A percentile compares a stretch with the other conserved stretches of the same genome.
phyloP scores from a whole-genome alignment of 2,797 vertebrate genomes.

The Synanceia verrucosa region DNA sequence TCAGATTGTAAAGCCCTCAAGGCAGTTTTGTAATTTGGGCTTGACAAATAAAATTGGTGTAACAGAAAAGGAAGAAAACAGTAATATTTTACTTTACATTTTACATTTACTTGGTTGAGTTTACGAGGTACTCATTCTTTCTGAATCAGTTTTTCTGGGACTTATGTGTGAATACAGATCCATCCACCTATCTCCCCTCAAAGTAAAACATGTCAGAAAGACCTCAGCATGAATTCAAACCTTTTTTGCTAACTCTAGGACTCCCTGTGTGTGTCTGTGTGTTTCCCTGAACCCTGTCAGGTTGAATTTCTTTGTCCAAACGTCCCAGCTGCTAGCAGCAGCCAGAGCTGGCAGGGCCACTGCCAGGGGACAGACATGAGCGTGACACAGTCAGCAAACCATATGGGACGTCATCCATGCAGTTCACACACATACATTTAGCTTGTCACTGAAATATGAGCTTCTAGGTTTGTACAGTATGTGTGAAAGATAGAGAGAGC shows the following conservation, averaged over 20 bases:
- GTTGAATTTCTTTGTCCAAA: conserved; percentile 50
- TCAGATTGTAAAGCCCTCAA: too few relatives aligned
- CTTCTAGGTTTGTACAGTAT: too few relatives aligned
- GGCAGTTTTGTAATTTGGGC: too few relatives aligned
- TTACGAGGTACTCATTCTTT: too few relatives aligned
- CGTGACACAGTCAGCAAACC: conserved; percentile 49
- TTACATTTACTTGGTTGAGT: too few relatives aligned
- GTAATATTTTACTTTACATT: too few relatives aligned
- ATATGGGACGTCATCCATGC: conserved; percentile 49
- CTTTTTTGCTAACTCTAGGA: not conserved
- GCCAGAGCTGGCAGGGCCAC: conserved; percentile 27
- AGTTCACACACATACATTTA: conserved; percentile 2
- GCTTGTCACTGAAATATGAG: not conserved
- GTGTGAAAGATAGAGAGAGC: too few relatives aligned
- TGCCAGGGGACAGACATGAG: conserved; percentile 27
- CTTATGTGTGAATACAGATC: too few relatives aligned
- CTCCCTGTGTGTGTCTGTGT: conserved; percentile 5
- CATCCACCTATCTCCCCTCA: too few relatives aligned
- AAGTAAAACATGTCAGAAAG: not conserved
- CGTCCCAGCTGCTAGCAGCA: conserved; percentile 47
- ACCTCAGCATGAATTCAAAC: not conserved
- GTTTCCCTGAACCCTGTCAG: conserved; percentile 27
- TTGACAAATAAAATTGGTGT: too few relatives aligned
- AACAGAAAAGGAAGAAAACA: too few relatives aligned
- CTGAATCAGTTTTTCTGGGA: too few relatives aligned